A percentile compares a stretch with the other conserved stretches of the same genome.
These are phyloP conservation scores for Callitettix versicolor DNA, from an alignment of 1,140 invertebrate species.

Conservation along the genomic window DNA sequence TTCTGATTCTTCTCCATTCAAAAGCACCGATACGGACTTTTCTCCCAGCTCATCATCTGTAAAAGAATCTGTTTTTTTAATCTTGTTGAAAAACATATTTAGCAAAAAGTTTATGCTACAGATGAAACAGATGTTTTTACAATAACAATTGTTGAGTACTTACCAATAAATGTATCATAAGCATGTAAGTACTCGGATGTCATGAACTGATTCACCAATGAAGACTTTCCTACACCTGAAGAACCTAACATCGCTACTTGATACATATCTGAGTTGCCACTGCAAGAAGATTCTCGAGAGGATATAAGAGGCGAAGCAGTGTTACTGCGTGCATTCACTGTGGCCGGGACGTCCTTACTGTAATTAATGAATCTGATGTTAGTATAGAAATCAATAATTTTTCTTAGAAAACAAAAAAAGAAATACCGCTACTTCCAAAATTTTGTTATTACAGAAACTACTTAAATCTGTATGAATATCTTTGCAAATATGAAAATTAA, in stretches of 20 bases:
- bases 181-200: constrained; percentile 91
- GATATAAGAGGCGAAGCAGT: constrained; percentile 54
- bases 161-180: constrained; percentile 79
- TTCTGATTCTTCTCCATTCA: constrained; percentile 88
- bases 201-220: constrained; percentile 89
- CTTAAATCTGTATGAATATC: no score
- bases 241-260: constrained; percentile 79
- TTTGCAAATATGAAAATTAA: no score
- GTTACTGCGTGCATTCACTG: constrained; percentile 57
- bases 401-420: background rate
- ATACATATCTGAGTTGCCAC: constrained; percentile 41
- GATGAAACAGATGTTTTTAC: no score
- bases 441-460: no score
- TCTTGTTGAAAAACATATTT: no score
- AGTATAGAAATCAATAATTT: background rate
- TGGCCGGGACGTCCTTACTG: constrained; percentile 40
- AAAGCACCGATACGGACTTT: constrained; percentile 78
- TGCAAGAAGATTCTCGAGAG: constrained; percentile 38
- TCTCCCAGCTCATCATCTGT: constrained; percentile 87
- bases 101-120: no score
- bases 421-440: no score
- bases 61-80: no score
- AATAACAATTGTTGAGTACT: no score
- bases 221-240: constrained; percentile 83
- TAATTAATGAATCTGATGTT: background rate